These are phyloP conservation scores for Tachystola acroxantha DNA, from an alignment of 2,888 invertebrate genomes.

Conservation along the genomic window DNA sequence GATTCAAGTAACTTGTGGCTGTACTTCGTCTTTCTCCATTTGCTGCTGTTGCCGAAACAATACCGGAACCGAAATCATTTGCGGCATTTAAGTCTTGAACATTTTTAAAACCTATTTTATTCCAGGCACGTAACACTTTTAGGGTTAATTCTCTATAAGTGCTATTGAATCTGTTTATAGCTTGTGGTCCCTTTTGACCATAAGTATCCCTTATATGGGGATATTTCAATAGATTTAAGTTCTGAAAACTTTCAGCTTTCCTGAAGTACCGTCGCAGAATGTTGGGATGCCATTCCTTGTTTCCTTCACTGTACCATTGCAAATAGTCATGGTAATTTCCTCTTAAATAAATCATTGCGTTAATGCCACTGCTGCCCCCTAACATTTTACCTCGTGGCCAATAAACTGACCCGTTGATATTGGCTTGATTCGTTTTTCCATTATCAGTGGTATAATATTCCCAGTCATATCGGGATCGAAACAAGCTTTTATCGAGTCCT, in stretches of 20 bases:
- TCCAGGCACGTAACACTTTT: conserved; percentile 46
- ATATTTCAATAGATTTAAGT: conserved; percentile 25
- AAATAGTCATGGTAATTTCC: conserved; percentile 71
- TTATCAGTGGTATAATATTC: conserved; percentile 88
- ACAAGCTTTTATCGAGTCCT: conserved; percentile 17
- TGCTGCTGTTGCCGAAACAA: conserved; percentile 58
- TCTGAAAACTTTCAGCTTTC: conserved; percentile 67
- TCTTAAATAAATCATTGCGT: conserved; percentile 76
- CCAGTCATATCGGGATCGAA: conserved; percentile 85
- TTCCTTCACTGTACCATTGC: conserved; percentile 72
- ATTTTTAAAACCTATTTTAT: conserved; percentile 56
- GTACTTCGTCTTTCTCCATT: conserved; percentile 66
- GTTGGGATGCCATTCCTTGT: conserved; percentile 73
- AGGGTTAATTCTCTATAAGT: conserved; percentile 42
- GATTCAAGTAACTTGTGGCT: conserved; percentile 59
- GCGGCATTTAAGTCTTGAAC: conserved; percentile 59
- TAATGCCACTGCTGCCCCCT: conserved; percentile 77
- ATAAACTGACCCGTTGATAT: conserved; percentile 34
- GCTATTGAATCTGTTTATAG: conserved; percentile 58
- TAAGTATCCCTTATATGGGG: conserved; percentile 35
- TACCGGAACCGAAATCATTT: conserved; percentile 65
- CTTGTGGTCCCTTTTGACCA: conserved; percentile 60
- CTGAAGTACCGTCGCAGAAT: conserved; percentile 65
- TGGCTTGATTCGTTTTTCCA: conserved; percentile 83
- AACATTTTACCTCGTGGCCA: conserved; percentile 82